A percentile compares a stretch with the other conserved stretches of the same genome.
Conservation (phyloP, 2,113 vertebrate genomes). For the Jaculus jaculus region DNA sequence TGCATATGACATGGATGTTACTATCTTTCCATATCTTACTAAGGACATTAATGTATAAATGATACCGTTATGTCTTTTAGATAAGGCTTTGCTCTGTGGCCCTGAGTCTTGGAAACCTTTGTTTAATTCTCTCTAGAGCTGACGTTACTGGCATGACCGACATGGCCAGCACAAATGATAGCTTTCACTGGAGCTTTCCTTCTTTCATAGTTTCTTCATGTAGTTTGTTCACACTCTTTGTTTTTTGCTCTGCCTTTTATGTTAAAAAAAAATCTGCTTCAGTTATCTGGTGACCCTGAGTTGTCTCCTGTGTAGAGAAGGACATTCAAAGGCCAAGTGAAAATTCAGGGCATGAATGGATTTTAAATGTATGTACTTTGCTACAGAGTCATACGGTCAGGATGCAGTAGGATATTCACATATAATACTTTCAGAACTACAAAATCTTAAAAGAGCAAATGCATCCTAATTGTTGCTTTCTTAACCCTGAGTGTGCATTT, state of each 20-base stretch:
- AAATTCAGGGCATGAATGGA: neutral
- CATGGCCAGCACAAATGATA: neutral
- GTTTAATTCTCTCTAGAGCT: neutral
- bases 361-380: neutral
- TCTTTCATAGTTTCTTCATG: neutral
- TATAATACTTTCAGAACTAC: neutral
- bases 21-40: neutral
- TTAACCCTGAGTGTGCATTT: neutral
- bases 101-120: neutral
- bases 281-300: neutral
- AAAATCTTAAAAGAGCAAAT: neutral
- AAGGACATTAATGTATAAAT: neutral
- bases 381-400: neutral
- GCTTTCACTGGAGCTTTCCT: constrained; percentile 2
- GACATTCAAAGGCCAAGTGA: neutral
- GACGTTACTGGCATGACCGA: neutral
- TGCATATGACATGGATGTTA: neutral
- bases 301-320: neutral
- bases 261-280: neutral
- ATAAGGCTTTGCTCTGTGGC: neutral
- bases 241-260: neutral
- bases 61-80: neutral
- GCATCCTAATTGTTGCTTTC: neutral
- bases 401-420: neutral
- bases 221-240: too few relatives aligned